Evolutionary conservation across 2,113 vertebrate species (phyloP).

Genomic region (Channa argus): DNA sequence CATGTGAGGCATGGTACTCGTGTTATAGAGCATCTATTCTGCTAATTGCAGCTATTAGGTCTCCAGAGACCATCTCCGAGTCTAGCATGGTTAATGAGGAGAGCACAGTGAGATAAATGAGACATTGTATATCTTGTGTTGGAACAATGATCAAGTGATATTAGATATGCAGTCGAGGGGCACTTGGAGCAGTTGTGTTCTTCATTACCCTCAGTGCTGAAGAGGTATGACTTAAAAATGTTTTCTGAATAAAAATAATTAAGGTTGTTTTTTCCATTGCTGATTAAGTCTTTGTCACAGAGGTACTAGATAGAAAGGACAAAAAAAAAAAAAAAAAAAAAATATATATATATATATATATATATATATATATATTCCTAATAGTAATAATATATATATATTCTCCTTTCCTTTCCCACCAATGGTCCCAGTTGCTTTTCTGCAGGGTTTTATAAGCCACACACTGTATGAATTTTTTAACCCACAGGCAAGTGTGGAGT

Average conservation of each 20-base stretch:
- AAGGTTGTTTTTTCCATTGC: constrained; percentile 40
- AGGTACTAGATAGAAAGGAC: too few relatives aligned
- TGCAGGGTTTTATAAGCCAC: neutral
- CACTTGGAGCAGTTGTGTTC: constrained; percentile 19
- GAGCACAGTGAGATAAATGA: constrained; percentile 70
- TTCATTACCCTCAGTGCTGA: constrained; percentile 15
- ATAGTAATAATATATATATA: neutral
- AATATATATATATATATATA: too few relatives aligned
- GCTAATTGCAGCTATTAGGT: constrained; percentile 79
- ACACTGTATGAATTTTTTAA: neutral
- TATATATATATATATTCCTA: too few relatives aligned
- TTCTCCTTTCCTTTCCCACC: neutral
- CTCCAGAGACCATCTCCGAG: constrained; percentile 51
- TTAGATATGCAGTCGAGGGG: constrained; percentile 36
- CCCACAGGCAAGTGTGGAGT: neutral
- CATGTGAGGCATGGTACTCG: constrained; percentile 42
- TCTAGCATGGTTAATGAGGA: constrained; percentile 67
- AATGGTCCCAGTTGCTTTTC: neutral
- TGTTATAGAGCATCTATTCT: constrained; percentile 50
- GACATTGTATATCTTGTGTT: constrained; percentile 67
- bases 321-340: too few relatives aligned
- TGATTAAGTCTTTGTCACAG: constrained; percentile 61
- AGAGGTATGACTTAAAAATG: constrained; percentile 1
- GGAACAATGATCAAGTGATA: constrained; percentile 57
- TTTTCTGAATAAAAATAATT: constrained; percentile 39